Evolutionary conservation across 2,113 vertebrate genomes (phyloP).

Genomic region (Geococcyx californianus): DNA sequence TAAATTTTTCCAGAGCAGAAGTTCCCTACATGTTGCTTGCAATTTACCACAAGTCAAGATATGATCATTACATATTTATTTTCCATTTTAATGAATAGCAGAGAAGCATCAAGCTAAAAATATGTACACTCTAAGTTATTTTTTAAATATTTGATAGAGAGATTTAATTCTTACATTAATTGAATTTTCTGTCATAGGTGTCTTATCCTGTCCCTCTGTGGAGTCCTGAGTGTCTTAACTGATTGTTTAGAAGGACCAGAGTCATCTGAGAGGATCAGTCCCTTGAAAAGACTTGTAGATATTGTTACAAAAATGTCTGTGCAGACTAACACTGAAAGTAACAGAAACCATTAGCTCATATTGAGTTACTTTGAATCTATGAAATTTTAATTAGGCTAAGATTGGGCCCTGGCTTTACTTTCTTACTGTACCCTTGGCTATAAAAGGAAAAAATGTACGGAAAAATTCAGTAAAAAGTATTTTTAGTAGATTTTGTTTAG

Average conservation of each 20-base stretch:
- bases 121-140: not conserved
- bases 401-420: not conserved
- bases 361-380: constrained; percentile 3
- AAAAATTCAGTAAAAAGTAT: not conserved
- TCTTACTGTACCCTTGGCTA: not conserved
- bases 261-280: not conserved
- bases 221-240: not conserved
- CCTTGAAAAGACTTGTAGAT: not conserved
- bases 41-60: not conserved
- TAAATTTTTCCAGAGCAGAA: not conserved
- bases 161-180: not conserved
- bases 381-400: not conserved
- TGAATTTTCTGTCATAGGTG: not conserved
- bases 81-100: not conserved
- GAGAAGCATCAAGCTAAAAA: not conserved
- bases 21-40: not conserved
- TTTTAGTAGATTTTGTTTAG: not conserved
- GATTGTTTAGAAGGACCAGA: not conserved
- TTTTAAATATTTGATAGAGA: not conserved
- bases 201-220: not conserved
- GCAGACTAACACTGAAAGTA: not conserved
- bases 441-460: not conserved
- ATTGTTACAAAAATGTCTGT: not conserved
- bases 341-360: not conserved
- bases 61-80: accelerated